A percentile compares a stretch with the other conserved stretches of the same genome.
phyloP scores from a whole-genome alignment of 2,888 invertebrate species.

The Tribolium freemani region DNA sequence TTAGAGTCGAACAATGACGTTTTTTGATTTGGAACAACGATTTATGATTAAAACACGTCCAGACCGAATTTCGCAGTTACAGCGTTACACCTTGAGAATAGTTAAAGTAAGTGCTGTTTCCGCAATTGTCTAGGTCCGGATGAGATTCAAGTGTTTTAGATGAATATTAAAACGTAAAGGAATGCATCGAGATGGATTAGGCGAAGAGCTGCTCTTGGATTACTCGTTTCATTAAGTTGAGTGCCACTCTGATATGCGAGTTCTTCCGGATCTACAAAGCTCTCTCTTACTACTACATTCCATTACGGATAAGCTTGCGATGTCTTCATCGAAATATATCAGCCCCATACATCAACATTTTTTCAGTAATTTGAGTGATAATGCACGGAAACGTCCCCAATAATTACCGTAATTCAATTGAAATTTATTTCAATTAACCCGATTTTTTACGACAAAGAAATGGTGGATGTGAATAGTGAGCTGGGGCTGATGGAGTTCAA shows the following conservation, averaged over 20 bases:
- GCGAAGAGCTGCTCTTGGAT: conserved; percentile 68
- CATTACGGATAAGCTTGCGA: conserved; percentile 63
- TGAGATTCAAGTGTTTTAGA: conserved; percentile 65
- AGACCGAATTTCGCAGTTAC: conserved; percentile 10
- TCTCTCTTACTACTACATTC: conserved; percentile 59
- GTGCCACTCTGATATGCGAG: conserved; percentile 69
- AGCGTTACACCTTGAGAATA: conserved; percentile 43
- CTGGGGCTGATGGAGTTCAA: conserved; percentile 25
- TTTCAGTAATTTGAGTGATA: conserved; percentile 26
- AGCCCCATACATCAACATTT: conserved; percentile 37
- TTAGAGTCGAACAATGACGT: neutral
- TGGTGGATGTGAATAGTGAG: conserved; percentile 18
- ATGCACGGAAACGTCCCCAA: neutral
- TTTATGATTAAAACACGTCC: conserved; percentile 16
- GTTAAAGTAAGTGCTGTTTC: conserved; percentile 65
- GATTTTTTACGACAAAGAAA: conserved; percentile 28
- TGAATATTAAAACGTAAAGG: conserved; percentile 68
- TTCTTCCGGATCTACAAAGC: conserved; percentile 61
- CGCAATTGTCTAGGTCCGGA: conserved; percentile 64
- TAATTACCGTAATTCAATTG: conserved; percentile 24
- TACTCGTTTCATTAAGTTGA: conserved; percentile 73
- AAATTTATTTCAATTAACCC: neutral
- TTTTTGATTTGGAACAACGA: conserved; percentile 14
- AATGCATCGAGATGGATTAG: conserved; percentile 68
- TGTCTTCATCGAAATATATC: conserved; percentile 61